These are phyloP conservation scores for Acanthis flammea DNA, from an alignment of 2,797 vertebrate genomes.

Conservation along the genomic window DNA sequence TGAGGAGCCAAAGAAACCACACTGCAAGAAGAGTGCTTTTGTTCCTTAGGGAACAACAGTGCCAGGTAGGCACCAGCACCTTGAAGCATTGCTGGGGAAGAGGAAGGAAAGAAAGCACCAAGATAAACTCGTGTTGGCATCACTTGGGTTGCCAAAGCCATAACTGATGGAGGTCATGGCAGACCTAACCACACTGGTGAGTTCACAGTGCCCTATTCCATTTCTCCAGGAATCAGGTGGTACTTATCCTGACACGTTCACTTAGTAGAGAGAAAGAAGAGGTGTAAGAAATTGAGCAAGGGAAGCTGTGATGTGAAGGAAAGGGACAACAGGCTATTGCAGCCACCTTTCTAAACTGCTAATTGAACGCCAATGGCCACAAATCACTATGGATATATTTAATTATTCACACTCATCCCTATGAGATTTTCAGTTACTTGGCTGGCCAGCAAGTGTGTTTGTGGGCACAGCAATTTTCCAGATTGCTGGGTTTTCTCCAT, in stretches of 20 bases:
- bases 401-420: not conserved
- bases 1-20: not conserved
- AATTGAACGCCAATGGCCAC: not conserved
- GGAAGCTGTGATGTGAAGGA: not conserved
- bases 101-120: not conserved
- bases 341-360: not conserved
- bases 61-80: not conserved
- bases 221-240: not conserved
- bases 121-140: fast-evolving
- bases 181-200: not conserved
- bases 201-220: not conserved
- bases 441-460: not conserved
- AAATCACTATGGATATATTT: not conserved
- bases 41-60: not conserved
- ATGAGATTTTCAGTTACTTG: not conserved
- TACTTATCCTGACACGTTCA: not conserved
- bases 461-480: not conserved
- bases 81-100: not conserved
- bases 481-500: not conserved
- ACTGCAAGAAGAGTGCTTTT: not conserved
- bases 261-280: not conserved
- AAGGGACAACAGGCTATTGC: not conserved
- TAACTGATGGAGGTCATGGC: not conserved
- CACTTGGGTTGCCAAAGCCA: not conserved
- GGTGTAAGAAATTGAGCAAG: not conserved